Percentiles rank a stretch among this genome's conserved stretches.
These are phyloP conservation scores for Ceratosolen solmsi DNA, from an alignment of 1,140 invertebrate genomes.

Conservation along the genomic window DNA sequence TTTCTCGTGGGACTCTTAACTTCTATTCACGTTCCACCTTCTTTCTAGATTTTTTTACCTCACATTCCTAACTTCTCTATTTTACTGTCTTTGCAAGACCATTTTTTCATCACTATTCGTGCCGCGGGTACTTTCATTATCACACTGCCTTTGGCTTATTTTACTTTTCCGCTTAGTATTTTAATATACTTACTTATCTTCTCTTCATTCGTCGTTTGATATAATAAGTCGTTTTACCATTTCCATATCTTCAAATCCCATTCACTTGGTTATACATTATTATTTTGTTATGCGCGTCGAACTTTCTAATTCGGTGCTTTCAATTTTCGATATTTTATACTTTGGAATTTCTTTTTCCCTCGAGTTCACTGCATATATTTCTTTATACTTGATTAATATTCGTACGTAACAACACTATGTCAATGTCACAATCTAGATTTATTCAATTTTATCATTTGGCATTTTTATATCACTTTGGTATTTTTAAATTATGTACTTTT, in stretches of 20 bases:
- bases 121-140: slow-evolving; percentile 29
- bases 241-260: neutral
- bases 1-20: slow-evolving; percentile 4
- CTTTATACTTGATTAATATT: neutral
- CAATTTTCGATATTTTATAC: neutral
- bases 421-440: neutral
- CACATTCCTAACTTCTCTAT: neutral
- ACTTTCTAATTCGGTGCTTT: neutral
- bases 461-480: neutral
- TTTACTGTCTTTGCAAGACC: neutral
- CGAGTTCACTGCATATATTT: neutral
- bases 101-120: neutral
- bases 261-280: neutral
- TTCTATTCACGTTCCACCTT: too few relatives aligned
- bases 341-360: neutral
- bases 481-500: neutral
- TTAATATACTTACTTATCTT: neutral
- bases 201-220: neutral
- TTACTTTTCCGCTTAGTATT: neutral
- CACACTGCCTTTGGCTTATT: slow-evolving; percentile 9
- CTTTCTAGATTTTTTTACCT: neutral
- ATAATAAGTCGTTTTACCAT: neutral
- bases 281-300: neutral
- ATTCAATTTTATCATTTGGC: neutral
- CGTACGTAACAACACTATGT: neutral